Conservation (phyloP, 2,797 vertebrate genomes). For the Parauchenoglanis punctatus region DNA sequence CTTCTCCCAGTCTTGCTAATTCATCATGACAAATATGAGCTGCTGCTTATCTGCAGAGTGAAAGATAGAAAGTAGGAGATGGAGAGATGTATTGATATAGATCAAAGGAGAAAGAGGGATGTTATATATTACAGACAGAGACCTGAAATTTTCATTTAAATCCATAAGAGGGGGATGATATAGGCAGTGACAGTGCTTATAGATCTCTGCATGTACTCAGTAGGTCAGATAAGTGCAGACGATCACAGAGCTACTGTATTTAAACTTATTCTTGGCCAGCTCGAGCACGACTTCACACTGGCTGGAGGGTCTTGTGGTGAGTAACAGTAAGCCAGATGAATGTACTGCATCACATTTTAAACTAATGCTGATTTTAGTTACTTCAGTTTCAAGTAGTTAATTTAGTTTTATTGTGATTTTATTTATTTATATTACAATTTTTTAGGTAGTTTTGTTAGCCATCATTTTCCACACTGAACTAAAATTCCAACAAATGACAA, state of each 20-base stretch:
- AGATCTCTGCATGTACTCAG: not conserved
- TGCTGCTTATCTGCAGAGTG: not conserved
- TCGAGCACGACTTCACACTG: constrained; percentile 63
- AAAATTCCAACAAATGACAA: not conserved
- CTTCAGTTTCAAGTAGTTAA: not conserved
- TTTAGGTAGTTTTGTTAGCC: not conserved
- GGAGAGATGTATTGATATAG: not conserved
- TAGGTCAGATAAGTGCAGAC: not conserved
- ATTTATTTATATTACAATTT: not conserved
- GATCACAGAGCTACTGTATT: constrained; percentile 14
- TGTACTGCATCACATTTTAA: not conserved
- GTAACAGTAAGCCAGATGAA: not conserved
- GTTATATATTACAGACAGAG: not conserved
- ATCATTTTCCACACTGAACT: not conserved
- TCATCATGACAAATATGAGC: constrained; percentile 81
- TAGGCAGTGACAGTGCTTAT: not conserved
- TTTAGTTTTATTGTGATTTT: not conserved
- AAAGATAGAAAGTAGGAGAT: constrained; percentile 74
- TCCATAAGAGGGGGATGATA: not conserved
- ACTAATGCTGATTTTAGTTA: not conserved
- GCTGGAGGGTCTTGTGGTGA: not conserved
- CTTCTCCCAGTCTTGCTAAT: constrained; percentile 68
- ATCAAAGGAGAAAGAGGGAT: not conserved
- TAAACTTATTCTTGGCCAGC: constrained; percentile 52
- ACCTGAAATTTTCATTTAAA: not conserved